These are phyloP conservation scores for Momotus momota DNA, from an alignment of 2,797 vertebrate species.

Conservation along the genomic window DNA sequence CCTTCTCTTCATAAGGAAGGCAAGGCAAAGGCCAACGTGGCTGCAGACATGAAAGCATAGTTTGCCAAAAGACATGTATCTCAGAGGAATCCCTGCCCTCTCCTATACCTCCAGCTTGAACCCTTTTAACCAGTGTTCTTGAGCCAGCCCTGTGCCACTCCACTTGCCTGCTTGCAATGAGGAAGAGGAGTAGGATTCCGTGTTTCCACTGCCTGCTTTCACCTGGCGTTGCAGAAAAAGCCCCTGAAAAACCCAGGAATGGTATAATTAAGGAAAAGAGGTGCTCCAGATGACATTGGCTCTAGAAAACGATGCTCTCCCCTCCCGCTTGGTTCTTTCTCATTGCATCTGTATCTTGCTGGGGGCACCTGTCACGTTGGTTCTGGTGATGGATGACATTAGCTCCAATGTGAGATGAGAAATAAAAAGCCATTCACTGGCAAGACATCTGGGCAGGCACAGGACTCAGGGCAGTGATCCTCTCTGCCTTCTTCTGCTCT, in stretches of 20 bases:
- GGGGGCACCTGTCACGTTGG: constrained; percentile 7
- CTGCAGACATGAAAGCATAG: neutral
- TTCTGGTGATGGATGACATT: constrained; percentile 42
- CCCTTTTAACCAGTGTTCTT: neutral
- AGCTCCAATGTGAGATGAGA: neutral
- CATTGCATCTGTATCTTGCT: neutral
- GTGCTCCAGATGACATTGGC: neutral
- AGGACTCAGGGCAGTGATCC: neutral
- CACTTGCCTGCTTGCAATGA: neutral
- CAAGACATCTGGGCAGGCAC: neutral
- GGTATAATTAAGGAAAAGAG: neutral
- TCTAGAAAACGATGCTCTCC: neutral
- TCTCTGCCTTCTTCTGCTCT: neutral
- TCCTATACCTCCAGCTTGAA: neutral
- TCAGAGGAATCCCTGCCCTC: neutral
- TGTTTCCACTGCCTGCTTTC: neutral
- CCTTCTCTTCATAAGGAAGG: rapidly evolving
- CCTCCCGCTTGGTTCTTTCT: neutral
- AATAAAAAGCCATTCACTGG: neutral
- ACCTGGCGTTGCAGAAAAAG: neutral
- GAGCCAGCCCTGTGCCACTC: neutral
- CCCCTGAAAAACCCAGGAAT: neutral
- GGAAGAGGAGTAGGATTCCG: neutral
- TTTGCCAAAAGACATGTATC: neutral
- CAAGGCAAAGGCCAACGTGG: rapidly evolving